phyloP scores from a whole-genome alignment of 92 coral and sea anemone genomes.

The Palythoa heliodiscus region DNA sequence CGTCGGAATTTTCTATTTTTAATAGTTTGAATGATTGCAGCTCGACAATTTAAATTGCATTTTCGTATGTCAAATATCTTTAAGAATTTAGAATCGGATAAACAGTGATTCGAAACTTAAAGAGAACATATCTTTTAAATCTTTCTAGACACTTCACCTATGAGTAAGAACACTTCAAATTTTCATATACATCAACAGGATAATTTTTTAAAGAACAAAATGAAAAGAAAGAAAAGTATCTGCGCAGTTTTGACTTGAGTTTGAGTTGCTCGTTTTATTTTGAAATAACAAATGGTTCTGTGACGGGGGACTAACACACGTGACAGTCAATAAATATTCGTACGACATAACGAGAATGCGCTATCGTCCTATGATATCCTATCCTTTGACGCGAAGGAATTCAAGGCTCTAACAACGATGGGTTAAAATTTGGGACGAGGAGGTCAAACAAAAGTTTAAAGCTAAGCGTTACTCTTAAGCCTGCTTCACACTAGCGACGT shows the following conservation, averaged over 20 bases:
- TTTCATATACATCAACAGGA: not conserved
- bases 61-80: not conserved
- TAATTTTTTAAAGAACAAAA: not conserved
- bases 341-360: too few relatives aligned
- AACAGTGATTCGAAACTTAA: not conserved
- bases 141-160: not conserved
- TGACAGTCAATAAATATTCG: too few relatives aligned
- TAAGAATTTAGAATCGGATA: not conserved
- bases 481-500: too few relatives aligned
- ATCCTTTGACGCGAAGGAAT: too few relatives aligned
- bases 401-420: too few relatives aligned
- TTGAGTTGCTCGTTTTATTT: not conserved
- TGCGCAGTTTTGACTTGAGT: not conserved
- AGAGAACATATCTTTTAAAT: not conserved
- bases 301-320: too few relatives aligned
- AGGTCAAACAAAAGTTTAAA: too few relatives aligned
- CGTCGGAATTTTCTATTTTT: not conserved
- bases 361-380: too few relatives aligned
- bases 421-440: too few relatives aligned
- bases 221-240: not conserved
- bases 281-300: too few relatives aligned
- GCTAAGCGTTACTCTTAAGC: too few relatives aligned
- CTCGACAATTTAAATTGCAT: not conserved
- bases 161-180: constrained; percentile 2
- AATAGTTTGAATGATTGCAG: not conserved